Evolutionary conservation across 1,140 invertebrate species (phyloP).

Genomic region (Drosophila busckii): DNA sequence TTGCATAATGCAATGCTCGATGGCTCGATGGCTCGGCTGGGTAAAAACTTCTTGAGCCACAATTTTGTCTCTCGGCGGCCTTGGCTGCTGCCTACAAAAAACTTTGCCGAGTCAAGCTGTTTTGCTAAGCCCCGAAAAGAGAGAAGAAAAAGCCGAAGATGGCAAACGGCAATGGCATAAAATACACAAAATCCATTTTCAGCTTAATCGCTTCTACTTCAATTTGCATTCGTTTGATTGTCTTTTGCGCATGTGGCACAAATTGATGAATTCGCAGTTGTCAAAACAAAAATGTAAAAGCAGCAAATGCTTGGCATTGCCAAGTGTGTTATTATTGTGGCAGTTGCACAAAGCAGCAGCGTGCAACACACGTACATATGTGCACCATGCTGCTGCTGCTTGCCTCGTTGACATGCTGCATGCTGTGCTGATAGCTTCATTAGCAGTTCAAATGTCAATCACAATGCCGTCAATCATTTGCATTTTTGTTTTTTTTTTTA

Average conservation of each 20-base stretch:
- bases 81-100: conserved; percentile 47
- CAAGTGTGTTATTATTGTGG: conserved; percentile 3
- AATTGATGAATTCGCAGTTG: conserved; percentile 52
- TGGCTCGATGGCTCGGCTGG: conserved; percentile 25
- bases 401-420: background rate
- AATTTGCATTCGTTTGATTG: conserved; percentile 58
- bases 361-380: background rate
- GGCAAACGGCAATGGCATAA: conserved; percentile 50
- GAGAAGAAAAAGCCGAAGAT: conserved; percentile 3
- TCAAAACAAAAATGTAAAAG: conserved; percentile 56
- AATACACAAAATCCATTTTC: conserved; percentile 58
- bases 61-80: conserved; percentile 52
- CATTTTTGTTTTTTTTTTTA: conserved; percentile 46
- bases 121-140: conserved; percentile 13
- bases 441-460: conserved; percentile 58
- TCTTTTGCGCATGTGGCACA: conserved; percentile 23
- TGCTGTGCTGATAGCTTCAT: conserved; percentile 48
- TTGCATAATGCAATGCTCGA: conserved; percentile 42
- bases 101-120: conserved; percentile 52
- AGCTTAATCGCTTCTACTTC: conserved; percentile 58
- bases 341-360: conserved; percentile 13
- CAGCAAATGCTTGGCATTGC: conserved; percentile 19
- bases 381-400: background rate
- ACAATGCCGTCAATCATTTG: conserved; percentile 44
- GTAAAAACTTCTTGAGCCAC: no score